phyloP scores from a whole-genome alignment of 2,113 vertebrate species.

The Equus przewalskii region DNA sequence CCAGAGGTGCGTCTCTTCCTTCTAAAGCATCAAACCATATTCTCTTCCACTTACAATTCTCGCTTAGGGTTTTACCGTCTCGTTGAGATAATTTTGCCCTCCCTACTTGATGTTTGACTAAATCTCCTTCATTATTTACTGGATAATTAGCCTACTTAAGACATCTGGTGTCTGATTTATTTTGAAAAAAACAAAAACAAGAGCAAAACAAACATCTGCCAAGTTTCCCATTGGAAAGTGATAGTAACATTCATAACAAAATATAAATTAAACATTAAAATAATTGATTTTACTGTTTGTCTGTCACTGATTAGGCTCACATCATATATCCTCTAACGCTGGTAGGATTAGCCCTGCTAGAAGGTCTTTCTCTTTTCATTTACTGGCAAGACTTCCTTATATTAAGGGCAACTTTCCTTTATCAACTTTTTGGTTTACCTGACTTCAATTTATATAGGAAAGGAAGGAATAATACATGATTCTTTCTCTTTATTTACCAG shows the following conservation, averaged over 20 bases:
- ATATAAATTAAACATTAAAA: constrained; percentile 22
- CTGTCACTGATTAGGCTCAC: background rate
- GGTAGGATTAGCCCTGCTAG: background rate
- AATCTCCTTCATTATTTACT: constrained; percentile 1
- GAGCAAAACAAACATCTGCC: constrained; percentile 26
- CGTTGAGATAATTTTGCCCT: background rate
- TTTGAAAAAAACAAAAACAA: background rate
- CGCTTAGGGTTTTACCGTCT: background rate
- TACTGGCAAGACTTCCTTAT: background rate
- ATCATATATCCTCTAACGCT: background rate
- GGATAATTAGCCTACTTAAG: background rate
- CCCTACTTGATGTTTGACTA: constrained; percentile 1
- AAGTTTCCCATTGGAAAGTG: constrained; percentile 39
- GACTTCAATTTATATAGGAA: constrained; percentile 13
- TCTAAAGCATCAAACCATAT: background rate
- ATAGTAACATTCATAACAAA: background rate
- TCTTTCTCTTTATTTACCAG: background rate
- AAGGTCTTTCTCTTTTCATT: background rate
- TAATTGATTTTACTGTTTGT: background rate
- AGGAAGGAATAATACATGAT: background rate
- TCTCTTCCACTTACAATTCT: background rate
- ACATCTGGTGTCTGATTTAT: constrained; percentile 22
- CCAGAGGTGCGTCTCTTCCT: background rate
- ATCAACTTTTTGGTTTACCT: background rate
- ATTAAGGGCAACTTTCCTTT: background rate